Percentiles rank a stretch among this genome's conserved stretches.
These are phyloP conservation scores for Dendrocincla tyrannina DNA, from an alignment of 2,797 vertebrate genomes.

Conservation along the genomic window DNA sequence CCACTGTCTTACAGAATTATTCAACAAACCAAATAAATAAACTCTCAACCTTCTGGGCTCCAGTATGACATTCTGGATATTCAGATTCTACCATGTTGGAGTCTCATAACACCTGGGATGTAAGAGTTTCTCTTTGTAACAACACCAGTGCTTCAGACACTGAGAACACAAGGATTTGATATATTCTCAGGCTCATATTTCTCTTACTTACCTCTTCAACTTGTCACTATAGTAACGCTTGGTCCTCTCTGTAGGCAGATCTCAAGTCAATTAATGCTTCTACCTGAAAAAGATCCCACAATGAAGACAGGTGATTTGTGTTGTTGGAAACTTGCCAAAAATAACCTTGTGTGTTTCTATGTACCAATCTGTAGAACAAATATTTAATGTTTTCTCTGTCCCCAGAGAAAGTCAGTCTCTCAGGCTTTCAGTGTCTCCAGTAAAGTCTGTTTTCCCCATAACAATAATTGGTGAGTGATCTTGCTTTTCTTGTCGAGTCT, in stretches of 20 bases:
- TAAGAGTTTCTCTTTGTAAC: neutral
- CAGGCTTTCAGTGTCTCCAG: neutral
- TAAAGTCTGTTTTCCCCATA: neutral
- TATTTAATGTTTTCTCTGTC: neutral
- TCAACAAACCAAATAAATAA: neutral
- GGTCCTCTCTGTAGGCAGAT: neutral
- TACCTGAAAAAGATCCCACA: neutral
- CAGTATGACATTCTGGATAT: neutral
- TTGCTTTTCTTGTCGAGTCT: neutral
- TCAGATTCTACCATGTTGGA: neutral
- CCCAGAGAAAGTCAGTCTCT: neutral
- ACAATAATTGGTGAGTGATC: neutral
- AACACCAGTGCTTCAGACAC: neutral
- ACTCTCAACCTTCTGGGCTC: neutral
- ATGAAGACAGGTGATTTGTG: neutral
- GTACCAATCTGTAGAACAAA: neutral
- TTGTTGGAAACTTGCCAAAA: neutral
- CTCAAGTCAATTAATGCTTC: neutral
- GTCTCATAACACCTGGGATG: neutral
- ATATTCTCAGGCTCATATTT: neutral
- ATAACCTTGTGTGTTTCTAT: neutral
- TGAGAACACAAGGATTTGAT: neutral
- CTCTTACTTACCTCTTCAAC: neutral
- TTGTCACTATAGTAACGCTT: neutral
- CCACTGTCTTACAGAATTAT: neutral